Evolutionary conservation across 1,140 invertebrate species (phyloP).

Genomic region (Drosophila bifasciata): DNA sequence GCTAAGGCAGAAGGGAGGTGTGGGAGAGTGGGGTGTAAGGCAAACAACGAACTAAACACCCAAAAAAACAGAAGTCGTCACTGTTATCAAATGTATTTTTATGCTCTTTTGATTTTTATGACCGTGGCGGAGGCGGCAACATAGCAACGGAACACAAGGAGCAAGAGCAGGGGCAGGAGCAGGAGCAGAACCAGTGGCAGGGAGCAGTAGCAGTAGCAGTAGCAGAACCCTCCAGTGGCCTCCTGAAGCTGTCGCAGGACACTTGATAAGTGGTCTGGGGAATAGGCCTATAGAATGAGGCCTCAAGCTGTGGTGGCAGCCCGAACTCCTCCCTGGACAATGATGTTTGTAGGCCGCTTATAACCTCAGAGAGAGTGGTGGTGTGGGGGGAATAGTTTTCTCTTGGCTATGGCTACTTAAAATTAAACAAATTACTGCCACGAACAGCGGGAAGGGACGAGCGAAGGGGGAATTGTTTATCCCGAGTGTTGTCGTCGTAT

Average conservation of each 20-base stretch:
- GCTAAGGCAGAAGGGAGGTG: slow-evolving; percentile 1
- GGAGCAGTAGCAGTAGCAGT: too few relatives aligned
- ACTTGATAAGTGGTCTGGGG: slow-evolving; percentile 68
- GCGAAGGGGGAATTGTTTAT: slow-evolving; percentile 30
- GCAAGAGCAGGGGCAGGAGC: too few relatives aligned
- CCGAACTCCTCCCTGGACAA: slow-evolving; percentile 20
- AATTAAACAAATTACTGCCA: slow-evolving; percentile 77
- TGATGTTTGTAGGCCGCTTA: slow-evolving; percentile 43
- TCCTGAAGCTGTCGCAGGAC: slow-evolving; percentile 37
- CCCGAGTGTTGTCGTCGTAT: slow-evolving; percentile 66
- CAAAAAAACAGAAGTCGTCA: slow-evolving; percentile 62
- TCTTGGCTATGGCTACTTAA: slow-evolving; percentile 64
- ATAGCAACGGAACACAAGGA: neutral
- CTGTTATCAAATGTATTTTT: slow-evolving; percentile 83
- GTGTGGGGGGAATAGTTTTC: slow-evolving; percentile 61
- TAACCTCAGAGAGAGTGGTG: slow-evolving; percentile 29
- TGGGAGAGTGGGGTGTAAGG: neutral
- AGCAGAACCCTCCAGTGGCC: too few relatives aligned
- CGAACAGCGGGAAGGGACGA: neutral
- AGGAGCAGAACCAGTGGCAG: too few relatives aligned
- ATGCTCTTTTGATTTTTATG: slow-evolving; percentile 83
- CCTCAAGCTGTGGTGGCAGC: neutral
- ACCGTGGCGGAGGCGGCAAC: slow-evolving; percentile 54
- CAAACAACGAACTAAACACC: slow-evolving; percentile 48
- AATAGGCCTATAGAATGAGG: slow-evolving; percentile 23